Percentiles rank a stretch among this genome's conserved stretches.
phyloP scores from a whole-genome alignment of 2,113 vertebrate genomes.

The Sminthopsis crassicaudata region DNA sequence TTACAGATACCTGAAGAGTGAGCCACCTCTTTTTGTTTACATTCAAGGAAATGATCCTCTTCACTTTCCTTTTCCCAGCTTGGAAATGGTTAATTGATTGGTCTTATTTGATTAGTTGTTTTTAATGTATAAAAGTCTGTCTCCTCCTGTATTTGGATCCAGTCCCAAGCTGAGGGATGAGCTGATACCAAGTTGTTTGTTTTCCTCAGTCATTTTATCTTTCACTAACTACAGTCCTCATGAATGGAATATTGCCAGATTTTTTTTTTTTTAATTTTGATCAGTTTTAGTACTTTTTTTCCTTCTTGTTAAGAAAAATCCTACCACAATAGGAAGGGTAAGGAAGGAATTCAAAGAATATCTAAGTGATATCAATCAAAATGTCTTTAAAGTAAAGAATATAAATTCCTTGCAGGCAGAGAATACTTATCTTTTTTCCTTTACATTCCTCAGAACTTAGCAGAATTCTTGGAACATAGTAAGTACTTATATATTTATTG shows the following conservation, averaged over 20 bases:
- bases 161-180: too few relatives aligned
- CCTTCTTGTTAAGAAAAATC: not conserved
- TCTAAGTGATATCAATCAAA: not conserved
- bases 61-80: too few relatives aligned
- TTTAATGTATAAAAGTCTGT: too few relatives aligned
- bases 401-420: not conserved
- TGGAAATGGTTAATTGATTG: too few relatives aligned
- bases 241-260: not conserved
- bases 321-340: not conserved
- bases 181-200: too few relatives aligned
- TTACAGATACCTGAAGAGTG: too few relatives aligned
- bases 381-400: not conserved
- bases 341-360: not conserved
- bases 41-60: too few relatives aligned
- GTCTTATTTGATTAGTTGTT: too few relatives aligned
- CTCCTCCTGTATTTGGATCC: too few relatives aligned
- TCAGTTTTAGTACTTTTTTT: not conserved
- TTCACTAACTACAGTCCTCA: not conserved
- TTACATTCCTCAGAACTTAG: not conserved
- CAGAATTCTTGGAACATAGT: not conserved
- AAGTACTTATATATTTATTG: not conserved
- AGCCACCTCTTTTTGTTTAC: too few relatives aligned
- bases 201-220: too few relatives aligned
- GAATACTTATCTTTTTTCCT: not conserved
- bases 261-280: not conserved